Evolutionary conservation across 2,888 invertebrate species (phyloP).

Genomic region (Rhingia rostrata): DNA sequence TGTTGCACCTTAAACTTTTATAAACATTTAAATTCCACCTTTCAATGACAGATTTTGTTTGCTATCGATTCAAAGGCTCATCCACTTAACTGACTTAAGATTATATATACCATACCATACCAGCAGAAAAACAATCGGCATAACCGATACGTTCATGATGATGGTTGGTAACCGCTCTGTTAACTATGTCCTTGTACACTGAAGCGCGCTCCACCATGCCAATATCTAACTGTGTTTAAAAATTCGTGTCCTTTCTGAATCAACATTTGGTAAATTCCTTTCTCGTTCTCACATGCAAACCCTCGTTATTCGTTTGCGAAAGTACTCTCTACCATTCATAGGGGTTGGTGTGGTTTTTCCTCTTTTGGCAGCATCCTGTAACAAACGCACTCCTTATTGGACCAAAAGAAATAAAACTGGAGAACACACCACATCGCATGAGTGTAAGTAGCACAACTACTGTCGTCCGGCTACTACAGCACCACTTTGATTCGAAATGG

Average conservation of each 20-base stretch:
- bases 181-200: slow-evolving; percentile 21
- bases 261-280: slow-evolving; percentile 16
- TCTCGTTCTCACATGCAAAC: slow-evolving; percentile 5
- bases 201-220: background rate
- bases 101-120: too few species aligned
- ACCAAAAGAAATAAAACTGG: slow-evolving; percentile 56
- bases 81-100: too few species aligned
- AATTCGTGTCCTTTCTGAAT: background rate
- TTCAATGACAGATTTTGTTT: background rate
- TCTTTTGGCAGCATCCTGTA: slow-evolving; percentile 43
- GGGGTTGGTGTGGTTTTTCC: slow-evolving; percentile 44
- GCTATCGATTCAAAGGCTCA: too few species aligned
- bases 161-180: background rate
- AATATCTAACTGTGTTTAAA: background rate
- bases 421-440: slow-evolving; percentile 9
- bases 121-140: too few species aligned
- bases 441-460: slow-evolving; percentile 33
- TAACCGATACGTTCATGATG: background rate
- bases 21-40: background rate
- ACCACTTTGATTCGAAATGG: background rate
- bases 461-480: background rate
- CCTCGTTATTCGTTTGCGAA: background rate
- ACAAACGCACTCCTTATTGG: slow-evolving; percentile 63
- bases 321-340: slow-evolving; percentile 10
- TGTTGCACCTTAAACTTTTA: too few species aligned